Percentiles rank a stretch among this genome's conserved stretches.
phyloP scores from a whole-genome alignment of 1,140 invertebrate species.

The Diorhabda elongata region DNA sequence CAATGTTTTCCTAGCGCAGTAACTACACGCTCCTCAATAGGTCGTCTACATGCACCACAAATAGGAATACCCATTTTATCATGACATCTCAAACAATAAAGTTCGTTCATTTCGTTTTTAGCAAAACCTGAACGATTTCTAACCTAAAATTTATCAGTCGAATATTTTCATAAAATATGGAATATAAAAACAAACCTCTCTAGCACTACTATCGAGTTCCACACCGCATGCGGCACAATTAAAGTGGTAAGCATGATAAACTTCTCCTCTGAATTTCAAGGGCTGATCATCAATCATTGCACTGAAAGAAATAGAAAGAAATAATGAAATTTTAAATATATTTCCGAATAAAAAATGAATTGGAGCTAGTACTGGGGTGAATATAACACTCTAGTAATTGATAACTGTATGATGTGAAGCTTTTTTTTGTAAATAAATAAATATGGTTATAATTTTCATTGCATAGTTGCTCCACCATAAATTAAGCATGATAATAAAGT shows the following conservation, averaged over 20 bases:
- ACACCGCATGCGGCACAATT: slow-evolving; percentile 90
- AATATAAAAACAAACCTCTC: slow-evolving; percentile 65
- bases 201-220: slow-evolving; percentile 83
- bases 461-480: too few species aligned
- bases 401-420: too few species aligned
- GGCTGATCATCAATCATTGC: slow-evolving; percentile 95
- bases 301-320: slow-evolving; percentile 51
- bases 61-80: slow-evolving; percentile 99
- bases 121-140: slow-evolving; percentile 84
- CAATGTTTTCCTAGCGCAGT: slow-evolving; percentile 98
- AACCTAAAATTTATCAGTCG: background rate
- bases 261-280: slow-evolving; percentile 91
- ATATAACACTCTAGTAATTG: too few species aligned
- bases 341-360: too few species aligned
- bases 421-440: too few species aligned
- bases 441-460: too few species aligned
- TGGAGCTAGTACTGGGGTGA: too few species aligned
- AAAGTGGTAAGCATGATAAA: slow-evolving; percentile 99
- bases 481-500: too few species aligned
- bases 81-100: slow-evolving; percentile 96
- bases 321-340: too few species aligned
- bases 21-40: slow-evolving; percentile 94
- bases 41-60: slow-evolving; percentile 93
- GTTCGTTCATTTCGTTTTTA: slow-evolving; percentile 90
- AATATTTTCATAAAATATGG: background rate